These are phyloP conservation scores for Lutjanus erythropterus DNA, from an alignment of 2,113 vertebrate genomes.

Conservation along the genomic window DNA sequence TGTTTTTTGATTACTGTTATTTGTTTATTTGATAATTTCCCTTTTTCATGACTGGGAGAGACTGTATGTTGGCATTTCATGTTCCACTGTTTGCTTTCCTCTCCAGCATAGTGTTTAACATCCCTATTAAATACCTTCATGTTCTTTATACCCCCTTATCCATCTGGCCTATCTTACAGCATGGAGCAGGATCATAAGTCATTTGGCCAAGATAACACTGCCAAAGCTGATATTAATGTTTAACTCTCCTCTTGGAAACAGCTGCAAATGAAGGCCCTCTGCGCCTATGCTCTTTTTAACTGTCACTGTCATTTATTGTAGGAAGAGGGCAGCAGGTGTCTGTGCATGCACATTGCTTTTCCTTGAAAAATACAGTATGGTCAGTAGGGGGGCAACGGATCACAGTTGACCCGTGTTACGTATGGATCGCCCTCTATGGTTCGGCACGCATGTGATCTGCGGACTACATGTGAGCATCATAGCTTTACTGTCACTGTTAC, in stretches of 20 bases:
- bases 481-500: no score
- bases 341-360: neutral
- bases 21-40: neutral
- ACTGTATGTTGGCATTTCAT: neutral
- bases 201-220: conserved; percentile 22
- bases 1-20: neutral
- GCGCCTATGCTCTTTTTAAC: conserved; percentile 35
- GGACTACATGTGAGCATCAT: no score
- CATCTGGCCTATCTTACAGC: conserved; percentile 18
- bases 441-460: no score
- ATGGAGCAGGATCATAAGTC: conserved; percentile 1
- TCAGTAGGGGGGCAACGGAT: no score
- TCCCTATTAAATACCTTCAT: conserved; percentile 21
- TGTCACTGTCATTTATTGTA: conserved; percentile 31
- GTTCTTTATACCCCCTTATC: neutral
- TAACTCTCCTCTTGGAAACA: conserved; percentile 47
- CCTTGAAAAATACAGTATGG: no score
- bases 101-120: conserved; percentile 21
- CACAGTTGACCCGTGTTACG: no score
- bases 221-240: conserved; percentile 43
- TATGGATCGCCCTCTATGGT: no score
- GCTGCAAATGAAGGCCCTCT: conserved; percentile 23
- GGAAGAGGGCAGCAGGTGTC: neutral
- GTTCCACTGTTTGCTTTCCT: conserved; percentile 2
- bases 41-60: neutral